Conservation (phyloP, 2,113 vertebrate species). For the Thermophis baileyi region DNA sequence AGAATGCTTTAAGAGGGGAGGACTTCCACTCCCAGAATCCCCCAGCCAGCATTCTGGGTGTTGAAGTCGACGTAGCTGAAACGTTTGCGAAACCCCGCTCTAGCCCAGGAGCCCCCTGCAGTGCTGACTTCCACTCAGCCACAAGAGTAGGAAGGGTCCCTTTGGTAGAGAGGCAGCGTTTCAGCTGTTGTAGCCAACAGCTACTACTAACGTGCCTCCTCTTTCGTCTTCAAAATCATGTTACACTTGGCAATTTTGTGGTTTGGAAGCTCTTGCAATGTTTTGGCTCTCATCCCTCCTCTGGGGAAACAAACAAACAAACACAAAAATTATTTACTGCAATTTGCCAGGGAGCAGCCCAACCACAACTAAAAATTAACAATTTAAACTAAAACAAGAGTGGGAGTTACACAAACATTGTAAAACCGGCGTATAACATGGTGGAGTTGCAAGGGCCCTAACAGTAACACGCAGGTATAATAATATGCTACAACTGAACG, state of each 20-base stretch:
- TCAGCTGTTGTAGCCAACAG: not conserved
- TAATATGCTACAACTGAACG: not conserved
- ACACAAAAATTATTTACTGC: not conserved
- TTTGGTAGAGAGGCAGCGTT: not conserved
- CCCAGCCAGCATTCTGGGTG: not conserved
- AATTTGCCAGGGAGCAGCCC: not conserved
- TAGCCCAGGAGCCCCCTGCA: not conserved
- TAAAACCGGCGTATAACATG: not conserved
- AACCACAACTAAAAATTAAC: not conserved
- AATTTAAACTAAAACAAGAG: not conserved
- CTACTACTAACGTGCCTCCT: not conserved
- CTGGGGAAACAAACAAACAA: not conserved
- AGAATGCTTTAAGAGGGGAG: no score
- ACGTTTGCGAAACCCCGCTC: rapidly evolving
- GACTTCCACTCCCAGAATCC: not conserved
- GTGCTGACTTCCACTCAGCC: not conserved
- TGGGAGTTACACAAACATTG: not conserved
- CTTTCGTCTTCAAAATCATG: not conserved
- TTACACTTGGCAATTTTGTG: not conserved
- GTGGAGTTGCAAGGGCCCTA: not conserved
- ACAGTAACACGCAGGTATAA: not conserved
- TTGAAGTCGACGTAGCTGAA: not conserved
- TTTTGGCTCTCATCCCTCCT: not conserved
- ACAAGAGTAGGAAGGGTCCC: not conserved
- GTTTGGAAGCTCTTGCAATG: not conserved